These are phyloP conservation scores for Enteromius thamalakanensis DNA, from an alignment of 2,797 vertebrate genomes.

Conservation along the genomic window DNA sequence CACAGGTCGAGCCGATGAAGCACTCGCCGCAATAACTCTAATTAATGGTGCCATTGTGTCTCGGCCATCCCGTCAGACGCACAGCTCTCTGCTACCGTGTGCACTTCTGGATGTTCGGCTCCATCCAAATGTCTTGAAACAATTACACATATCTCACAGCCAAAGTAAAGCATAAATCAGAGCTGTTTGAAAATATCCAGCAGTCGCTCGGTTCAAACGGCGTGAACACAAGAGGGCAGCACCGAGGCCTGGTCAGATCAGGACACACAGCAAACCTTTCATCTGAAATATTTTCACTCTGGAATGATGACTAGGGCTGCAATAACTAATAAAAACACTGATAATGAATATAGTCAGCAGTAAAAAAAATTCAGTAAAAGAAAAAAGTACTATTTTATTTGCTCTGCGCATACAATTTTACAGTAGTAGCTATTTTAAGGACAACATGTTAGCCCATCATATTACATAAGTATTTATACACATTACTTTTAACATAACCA, in stretches of 20 bases:
- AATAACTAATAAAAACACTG: not conserved
- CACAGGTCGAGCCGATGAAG: constrained; percentile 23
- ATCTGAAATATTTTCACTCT: not conserved
- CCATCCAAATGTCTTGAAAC: constrained; percentile 61
- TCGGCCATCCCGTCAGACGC: constrained; percentile 31
- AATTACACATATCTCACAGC: constrained; percentile 61
- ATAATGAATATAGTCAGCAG: not conserved
- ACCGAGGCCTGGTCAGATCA: constrained; percentile 22
- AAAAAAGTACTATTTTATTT: no score
- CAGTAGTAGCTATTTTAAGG: no score
- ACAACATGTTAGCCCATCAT: no score
- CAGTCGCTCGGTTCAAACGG: not conserved
- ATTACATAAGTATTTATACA: no score
- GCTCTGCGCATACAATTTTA: no score
- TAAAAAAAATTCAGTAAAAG: no score
- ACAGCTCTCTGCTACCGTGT: constrained; percentile 46
- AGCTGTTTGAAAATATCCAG: constrained; percentile 52
- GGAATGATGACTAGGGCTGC: not conserved
- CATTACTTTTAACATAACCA: no score
- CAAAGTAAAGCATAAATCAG: constrained; percentile 61
- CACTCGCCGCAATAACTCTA: constrained; percentile 40
- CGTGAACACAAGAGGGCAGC: constrained; percentile 66
- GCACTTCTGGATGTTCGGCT: constrained; percentile 48
- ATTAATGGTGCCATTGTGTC: constrained; percentile 43
- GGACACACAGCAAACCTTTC: constrained; percentile 34